These are phyloP conservation scores for Cerastoderma edule DNA, from an alignment of 2,888 invertebrate genomes.

Conservation along the genomic window DNA sequence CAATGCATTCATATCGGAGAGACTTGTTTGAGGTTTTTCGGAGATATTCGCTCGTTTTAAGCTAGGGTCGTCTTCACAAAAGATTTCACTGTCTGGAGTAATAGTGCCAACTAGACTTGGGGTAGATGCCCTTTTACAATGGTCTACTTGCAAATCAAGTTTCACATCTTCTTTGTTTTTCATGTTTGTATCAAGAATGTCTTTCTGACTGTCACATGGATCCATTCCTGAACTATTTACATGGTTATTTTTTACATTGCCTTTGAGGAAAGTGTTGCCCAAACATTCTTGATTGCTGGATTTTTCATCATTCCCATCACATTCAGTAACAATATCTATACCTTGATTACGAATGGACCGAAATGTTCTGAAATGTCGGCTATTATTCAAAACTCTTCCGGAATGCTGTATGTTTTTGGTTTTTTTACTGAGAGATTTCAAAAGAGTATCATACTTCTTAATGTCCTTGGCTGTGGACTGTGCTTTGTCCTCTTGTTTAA, in stretches of 20 bases:
- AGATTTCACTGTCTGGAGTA: no score
- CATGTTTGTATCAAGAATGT: background rate
- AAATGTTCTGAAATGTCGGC: conserved; percentile 22
- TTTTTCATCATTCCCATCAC: no score
- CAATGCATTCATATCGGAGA: conserved; percentile 2
- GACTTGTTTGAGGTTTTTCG: background rate
- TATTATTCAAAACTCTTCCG: conserved; percentile 2
- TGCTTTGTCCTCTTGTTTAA: no score
- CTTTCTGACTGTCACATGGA: background rate
- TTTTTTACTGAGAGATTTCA: conserved; percentile 7
- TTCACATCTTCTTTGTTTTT: background rate
- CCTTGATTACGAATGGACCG: background rate
- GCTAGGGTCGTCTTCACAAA: no score
- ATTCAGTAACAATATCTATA: background rate
- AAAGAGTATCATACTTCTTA: background rate
- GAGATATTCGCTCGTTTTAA: background rate
- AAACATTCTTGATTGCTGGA: no score
- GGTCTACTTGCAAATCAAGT: no score
- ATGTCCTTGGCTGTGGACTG: background rate
- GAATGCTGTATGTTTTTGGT: background rate
- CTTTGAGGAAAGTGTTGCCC: no score
- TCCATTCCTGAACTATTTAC: background rate
- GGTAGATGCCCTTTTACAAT: no score
- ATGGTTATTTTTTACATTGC: background rate
- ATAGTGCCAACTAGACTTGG: no score